Conservation (phyloP, 64 coral and sea anemone genomes). For the Catalaphyllia jardinei region DNA sequence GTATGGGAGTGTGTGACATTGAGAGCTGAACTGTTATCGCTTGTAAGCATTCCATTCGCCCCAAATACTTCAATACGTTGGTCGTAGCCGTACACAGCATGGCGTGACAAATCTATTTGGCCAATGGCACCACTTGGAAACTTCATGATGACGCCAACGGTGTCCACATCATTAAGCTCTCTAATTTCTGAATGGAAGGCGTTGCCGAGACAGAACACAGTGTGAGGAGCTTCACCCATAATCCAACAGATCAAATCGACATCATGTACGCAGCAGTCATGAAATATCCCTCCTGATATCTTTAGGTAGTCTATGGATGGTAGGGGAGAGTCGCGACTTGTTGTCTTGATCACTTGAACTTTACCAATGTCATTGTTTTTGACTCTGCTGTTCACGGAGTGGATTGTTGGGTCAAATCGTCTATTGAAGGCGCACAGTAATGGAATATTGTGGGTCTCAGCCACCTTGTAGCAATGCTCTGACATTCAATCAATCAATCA, state of each 20-base stretch:
- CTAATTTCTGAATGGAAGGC: conserved; percentile 68
- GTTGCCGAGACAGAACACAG: conserved; percentile 74
- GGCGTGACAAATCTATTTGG: conserved; percentile 77
- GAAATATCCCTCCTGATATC: conserved; percentile 82
- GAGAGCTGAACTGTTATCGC: conserved; percentile 50
- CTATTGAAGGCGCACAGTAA: conserved; percentile 86
- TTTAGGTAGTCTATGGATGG: conserved; percentile 64
- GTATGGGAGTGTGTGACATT: conserved; percentile 30
- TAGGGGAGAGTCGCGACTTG: conserved; percentile 80
- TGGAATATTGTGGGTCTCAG: conserved; percentile 44
- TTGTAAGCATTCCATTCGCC: conserved; percentile 77
- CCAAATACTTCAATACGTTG: conserved; percentile 91
- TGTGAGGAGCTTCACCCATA: conserved; percentile 61
- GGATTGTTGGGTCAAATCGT: conserved; percentile 81
- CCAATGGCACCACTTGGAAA: conserved; percentile 90
- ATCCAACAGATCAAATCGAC: conserved; percentile 80
- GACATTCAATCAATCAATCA: background rate
- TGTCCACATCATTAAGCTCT: conserved; percentile 76
- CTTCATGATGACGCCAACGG: conserved; percentile 76
- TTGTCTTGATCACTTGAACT: conserved; percentile 74
- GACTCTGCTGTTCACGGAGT: conserved; percentile 12
- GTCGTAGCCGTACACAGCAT: conserved; percentile 79
- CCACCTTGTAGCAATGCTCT: conserved; percentile 72
- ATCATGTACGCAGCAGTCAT: conserved; percentile 87
- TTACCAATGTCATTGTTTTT: conserved; percentile 64